Conservation (phyloP, 2,888 invertebrate species). For the Abrostola triplasia region DNA sequence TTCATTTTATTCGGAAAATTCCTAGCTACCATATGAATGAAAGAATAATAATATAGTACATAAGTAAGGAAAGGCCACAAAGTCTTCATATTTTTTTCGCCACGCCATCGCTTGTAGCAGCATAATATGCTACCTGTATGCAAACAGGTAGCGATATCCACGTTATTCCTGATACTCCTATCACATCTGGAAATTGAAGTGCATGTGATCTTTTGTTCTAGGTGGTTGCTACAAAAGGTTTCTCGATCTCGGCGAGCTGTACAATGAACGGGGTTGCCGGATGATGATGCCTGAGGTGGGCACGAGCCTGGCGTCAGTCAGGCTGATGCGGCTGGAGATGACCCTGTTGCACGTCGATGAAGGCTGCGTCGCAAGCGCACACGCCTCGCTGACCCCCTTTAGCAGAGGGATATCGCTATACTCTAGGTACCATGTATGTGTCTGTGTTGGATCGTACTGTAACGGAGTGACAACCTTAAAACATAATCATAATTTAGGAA, state of each 20-base stretch:
- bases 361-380: neutral
- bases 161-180: no score
- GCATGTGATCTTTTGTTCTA: no score
- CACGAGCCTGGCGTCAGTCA: neutral
- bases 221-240: neutral
- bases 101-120: no score
- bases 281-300: neutral
- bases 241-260: neutral
- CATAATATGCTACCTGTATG: no score
- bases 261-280: neutral
- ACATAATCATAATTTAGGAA: no score
- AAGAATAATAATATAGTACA: no score
- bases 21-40: no score
- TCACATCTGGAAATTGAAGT: no score
- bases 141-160: no score
- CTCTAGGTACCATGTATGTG: neutral
- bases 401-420: neutral
- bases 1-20: no score
- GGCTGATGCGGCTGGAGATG: neutral
- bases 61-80: no score
- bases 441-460: neutral
- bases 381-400: neutral
- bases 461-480: neutral
- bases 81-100: no score
- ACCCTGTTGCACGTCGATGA: neutral